Percentiles rank a stretch among this genome's conserved stretches.
phyloP scores from a whole-genome alignment of 2,888 invertebrate genomes.

The Calameuta pallipes region DNA sequence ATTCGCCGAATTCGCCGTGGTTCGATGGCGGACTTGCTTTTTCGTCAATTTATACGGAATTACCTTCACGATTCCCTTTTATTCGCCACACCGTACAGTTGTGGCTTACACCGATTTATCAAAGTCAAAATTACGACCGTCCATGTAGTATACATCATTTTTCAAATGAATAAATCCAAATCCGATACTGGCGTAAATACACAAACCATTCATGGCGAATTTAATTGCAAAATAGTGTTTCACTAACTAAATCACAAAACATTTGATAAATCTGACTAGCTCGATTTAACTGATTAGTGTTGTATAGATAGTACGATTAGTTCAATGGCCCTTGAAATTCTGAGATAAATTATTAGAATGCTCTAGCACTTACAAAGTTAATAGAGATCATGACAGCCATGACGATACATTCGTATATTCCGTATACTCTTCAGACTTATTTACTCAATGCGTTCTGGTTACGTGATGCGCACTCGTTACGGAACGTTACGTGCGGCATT shows the following conservation, averaged over 20 bases:
- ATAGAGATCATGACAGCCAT: conserved; percentile 26
- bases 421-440: conserved; percentile 8
- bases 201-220: neutral
- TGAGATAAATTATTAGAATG: neutral
- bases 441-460: conserved; percentile 25
- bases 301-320: neutral
- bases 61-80: neutral
- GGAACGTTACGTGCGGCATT: neutral
- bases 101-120: neutral
- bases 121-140: neutral
- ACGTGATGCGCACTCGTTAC: conserved; percentile 28
- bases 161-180: neutral
- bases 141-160: neutral
- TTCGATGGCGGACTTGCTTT: neutral
- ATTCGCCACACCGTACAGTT: neutral
- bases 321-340: neutral
- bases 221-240: neutral
- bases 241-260: neutral
- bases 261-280: neutral
- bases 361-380: conserved; percentile 17
- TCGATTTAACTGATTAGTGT: neutral
- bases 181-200: neutral
- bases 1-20: neutral
- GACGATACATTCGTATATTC: conserved; percentile 16
- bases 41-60: neutral